Base-by-base conservation (phyloP, 2,888 invertebrate genomes). In the Calephelis perditalis region DNA sequence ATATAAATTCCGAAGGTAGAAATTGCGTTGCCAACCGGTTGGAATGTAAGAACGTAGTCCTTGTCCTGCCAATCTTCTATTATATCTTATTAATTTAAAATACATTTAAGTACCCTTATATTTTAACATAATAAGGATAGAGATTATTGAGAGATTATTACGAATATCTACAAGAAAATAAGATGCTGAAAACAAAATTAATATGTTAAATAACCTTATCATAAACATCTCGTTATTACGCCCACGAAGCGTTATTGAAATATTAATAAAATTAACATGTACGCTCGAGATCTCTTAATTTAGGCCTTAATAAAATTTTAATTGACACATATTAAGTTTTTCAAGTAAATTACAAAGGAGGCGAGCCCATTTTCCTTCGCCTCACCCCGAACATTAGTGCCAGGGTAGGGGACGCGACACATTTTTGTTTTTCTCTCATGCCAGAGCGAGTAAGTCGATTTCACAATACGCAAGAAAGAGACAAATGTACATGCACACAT, bases 261-360 rank as follows among this genome's bases (percentile, higher is more conserved):
- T 80, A 70, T 81, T 84, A 85, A 84, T 86, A 85, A 81, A 71
- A 67, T 72, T 73, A 75, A 76, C 76, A 84, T 59, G 45, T 77
- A 77, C 77, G 73, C 68, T 77, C 63, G 66, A 86, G 84, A 71
- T 75, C 71, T 64, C 78, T 78, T 72, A 75, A 82, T 79, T 79
- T 78, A 67, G 67, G 73, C 70, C 82, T 81, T 89, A 86, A 86
- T 87, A 85, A 84, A 84, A 82, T 83, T 81, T 84, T 89, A 90
- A 90, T 90, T 86, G 86, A 86, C 86, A 86, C 82, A 81, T 88
- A 87, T 87, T 84, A 87, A 82, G 78, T 84, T 84, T 81, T 78
- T 75, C 74, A 79, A 84, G 79, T 81, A 84, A 86, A 86, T 89
- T 86, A 84, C 82, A 86, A 84, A 82, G 82, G 84, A 83, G 84